Evolutionary conservation across 2,888 invertebrate genomes (phyloP), one percentile per base, ranked within the genome.

Genomic region (Xestobium rufovillosum): DNA sequence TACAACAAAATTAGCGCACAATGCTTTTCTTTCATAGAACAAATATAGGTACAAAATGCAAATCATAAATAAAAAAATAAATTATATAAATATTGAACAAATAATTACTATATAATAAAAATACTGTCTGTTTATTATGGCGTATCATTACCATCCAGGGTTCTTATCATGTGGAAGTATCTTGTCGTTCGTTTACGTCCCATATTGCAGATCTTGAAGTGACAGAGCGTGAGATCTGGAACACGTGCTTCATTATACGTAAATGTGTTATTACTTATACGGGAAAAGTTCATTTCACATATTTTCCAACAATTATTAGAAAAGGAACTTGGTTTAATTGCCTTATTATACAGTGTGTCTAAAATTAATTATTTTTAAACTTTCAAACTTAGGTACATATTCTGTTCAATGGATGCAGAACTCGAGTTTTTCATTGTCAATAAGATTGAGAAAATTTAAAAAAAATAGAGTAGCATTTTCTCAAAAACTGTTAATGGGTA

Each of bases 121-220:
- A 12, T 15, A 26, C 16, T 30, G 36, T 26, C 34, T 32, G 39
- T 29, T 30, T 33, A 27, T 28, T 36, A 38, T 34, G 40, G 45
- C 34, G 39, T 40, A 25, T 47, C 45, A 34, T 50, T 44, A 40
- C 48, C 48, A 28, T 42, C 42, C 33, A 47, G 42, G 32, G 47
- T 38, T 34, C 47, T 47, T 48, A 51, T 51, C 46, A 49, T 44
- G 31, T 45, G 51, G 34, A 51, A 45, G 41, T 50, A 51, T 44
- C 52, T 45, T 12, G 62, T 56, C 42, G 62, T 67, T 50, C 76
- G 67, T 56, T 76, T 77, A 36, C 76, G 71, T 9, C 79, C 78
- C 75, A 79, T 76, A 57, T 77, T 78, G 66, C 79, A 79, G 43
- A 79, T 76, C 66, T 79, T 80, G 61, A 79, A 78, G 50, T 78